These are phyloP conservation scores for Hecatera dysodea DNA, from an alignment of 2,888 invertebrate species.

Conservation along the genomic window DNA sequence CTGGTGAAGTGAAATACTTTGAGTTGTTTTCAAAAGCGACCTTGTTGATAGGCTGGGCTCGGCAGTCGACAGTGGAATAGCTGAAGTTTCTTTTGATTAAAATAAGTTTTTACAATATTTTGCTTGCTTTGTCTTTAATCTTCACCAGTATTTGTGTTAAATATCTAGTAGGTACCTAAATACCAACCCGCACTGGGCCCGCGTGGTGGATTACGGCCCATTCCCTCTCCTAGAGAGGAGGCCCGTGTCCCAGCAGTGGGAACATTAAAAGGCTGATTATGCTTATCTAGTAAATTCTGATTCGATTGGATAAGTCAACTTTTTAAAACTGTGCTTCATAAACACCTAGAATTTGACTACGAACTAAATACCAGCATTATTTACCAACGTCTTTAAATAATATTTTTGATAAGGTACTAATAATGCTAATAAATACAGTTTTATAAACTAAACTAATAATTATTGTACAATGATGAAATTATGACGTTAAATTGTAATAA, in stretches of 20 bases:
- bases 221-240: too few species aligned
- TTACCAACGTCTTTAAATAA: neutral
- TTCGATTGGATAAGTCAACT: too few species aligned
- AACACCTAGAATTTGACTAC: neutral
- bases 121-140: too few species aligned
- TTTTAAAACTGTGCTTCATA: neutral
- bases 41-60: neutral
- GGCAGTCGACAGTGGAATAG: neutral
- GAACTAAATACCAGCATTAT: neutral
- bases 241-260: too few species aligned
- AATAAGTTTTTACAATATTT: too few species aligned
- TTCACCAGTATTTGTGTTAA: too few species aligned
- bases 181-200: too few species aligned
- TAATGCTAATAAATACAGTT: conserved; percentile 12
- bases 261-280: too few species aligned
- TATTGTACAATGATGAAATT: conserved; percentile 10
- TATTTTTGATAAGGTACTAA: neutral
- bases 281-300: too few species aligned
- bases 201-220: too few species aligned
- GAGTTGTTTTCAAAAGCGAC: conserved; percentile 5
- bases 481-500: conserved; percentile 35
- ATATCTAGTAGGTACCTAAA: too few species aligned
- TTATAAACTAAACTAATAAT: neutral
- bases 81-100: neutral
- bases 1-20: conserved; percentile 28